phyloP scores from a whole-genome alignment of 2,113 vertebrate species.

The Steatornis caripensis region DNA sequence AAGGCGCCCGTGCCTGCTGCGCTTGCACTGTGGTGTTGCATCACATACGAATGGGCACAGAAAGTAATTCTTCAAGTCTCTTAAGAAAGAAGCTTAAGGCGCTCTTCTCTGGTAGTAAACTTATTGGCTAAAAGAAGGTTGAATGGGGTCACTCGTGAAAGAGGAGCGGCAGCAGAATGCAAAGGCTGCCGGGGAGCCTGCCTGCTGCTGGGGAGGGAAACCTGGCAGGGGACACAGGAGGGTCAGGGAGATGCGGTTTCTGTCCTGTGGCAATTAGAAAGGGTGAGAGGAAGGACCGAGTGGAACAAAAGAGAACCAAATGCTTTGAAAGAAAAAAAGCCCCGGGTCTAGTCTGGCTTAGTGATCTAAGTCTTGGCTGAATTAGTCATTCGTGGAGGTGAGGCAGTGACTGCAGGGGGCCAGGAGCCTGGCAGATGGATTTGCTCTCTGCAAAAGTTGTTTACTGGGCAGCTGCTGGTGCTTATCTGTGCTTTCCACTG shows the following conservation, averaged over 20 bases:
- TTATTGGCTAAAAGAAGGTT: neutral
- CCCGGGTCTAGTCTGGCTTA: neutral
- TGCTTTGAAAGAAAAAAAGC: neutral
- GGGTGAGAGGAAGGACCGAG: neutral
- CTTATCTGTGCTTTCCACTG: neutral
- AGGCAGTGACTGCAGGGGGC: neutral
- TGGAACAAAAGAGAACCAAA: neutral
- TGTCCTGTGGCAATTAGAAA: neutral
- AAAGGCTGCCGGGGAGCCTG: neutral
- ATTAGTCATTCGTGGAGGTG: neutral
- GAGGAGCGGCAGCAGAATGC: neutral
- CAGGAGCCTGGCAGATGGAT: neutral
- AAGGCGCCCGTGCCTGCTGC: accelerated
- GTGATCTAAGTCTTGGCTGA: neutral
- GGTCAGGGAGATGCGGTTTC: neutral
- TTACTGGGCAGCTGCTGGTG: neutral
- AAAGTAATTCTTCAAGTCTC: neutral
- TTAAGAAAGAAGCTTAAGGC: neutral
- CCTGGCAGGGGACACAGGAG: neutral
- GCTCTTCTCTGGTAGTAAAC: neutral
- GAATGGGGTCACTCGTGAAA: neutral
- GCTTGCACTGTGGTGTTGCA: neutral
- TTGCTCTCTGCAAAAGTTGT: neutral
- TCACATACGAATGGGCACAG: accelerated
- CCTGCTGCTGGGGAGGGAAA: neutral